Conservation (phyloP, 2,888 invertebrate species). For the Rutpela maculata region DNA sequence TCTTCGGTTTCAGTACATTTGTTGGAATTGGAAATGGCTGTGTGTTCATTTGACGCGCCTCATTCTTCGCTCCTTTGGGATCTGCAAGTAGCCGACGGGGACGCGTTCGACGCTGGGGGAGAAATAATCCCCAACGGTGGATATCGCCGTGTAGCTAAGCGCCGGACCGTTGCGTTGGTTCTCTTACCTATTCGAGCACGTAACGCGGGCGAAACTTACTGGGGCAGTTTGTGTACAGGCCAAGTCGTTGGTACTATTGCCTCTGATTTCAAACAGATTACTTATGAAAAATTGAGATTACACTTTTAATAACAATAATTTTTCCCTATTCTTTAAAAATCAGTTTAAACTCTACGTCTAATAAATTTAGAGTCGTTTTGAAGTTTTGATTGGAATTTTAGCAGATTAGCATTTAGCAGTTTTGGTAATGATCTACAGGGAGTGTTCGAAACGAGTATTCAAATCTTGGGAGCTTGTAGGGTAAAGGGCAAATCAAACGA, state of each 20-base stretch:
- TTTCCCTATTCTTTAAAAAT: too few species aligned
- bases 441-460: too few species aligned
- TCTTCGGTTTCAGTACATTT: constrained; percentile 67
- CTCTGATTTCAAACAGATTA: too few species aligned
- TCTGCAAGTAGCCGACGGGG: constrained; percentile 57
- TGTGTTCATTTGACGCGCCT: constrained; percentile 62
- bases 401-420: too few species aligned
- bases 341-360: too few species aligned
- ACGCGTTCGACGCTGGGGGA: constrained; percentile 36
- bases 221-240: constrained; percentile 4
- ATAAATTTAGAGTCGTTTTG: too few species aligned
- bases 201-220: constrained; percentile 61
- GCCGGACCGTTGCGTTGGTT: constrained; percentile 50
- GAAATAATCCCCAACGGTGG: constrained; percentile 39
- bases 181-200: constrained; percentile 66
- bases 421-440: too few species aligned
- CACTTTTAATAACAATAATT: too few species aligned
- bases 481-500: too few species aligned
- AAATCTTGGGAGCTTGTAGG: too few species aligned
- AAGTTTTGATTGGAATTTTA: too few species aligned
- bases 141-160: constrained; percentile 7
- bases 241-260: constrained; percentile 5
- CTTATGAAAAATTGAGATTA: too few species aligned
- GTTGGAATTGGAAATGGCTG: constrained; percentile 65
- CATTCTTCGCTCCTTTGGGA: constrained; percentile 56